A percentile compares a stretch with the other conserved stretches of the same genome.
Conservation (phyloP, 2,113 vertebrate genomes). For the Microcebus lehilahytsara region DNA sequence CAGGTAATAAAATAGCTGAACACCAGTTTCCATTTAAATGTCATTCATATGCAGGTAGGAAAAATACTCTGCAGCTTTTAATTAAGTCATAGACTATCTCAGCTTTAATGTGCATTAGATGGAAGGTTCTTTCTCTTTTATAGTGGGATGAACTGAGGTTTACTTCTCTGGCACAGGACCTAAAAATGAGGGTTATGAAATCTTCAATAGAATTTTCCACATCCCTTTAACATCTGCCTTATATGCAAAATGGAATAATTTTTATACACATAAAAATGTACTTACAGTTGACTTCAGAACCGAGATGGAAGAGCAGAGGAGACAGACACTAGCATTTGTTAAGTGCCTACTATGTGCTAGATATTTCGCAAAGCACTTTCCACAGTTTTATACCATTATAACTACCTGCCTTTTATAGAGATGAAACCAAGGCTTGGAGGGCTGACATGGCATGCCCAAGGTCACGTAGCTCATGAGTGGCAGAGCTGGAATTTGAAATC, state of each 20-base stretch:
- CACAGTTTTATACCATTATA: not conserved
- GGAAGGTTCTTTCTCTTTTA: constrained; percentile 31
- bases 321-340: not conserved
- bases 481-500: not conserved
- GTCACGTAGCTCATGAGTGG: not conserved
- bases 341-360: not conserved
- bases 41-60: constrained; percentile 38
- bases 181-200: constrained; percentile 46
- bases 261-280: not conserved
- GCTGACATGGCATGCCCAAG: not conserved
- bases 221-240: constrained; percentile 1
- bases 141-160: not conserved
- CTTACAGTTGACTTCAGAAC: not conserved
- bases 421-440: not conserved
- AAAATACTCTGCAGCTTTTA: constrained; percentile 40
- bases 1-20: constrained; percentile 50
- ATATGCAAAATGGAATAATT: not conserved
- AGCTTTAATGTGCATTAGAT: not conserved
- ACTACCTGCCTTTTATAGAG: not conserved
- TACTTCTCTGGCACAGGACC: constrained; percentile 29
- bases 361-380: not conserved
- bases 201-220: constrained; percentile 25
- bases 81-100: not conserved
- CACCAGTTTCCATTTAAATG: constrained; percentile 40
- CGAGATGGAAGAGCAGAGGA: not conserved